Evolutionary conservation across 2,888 invertebrate species (phyloP), one percentile per base, ranked within the genome.

Genomic region (Drosophila anceps): DNA sequence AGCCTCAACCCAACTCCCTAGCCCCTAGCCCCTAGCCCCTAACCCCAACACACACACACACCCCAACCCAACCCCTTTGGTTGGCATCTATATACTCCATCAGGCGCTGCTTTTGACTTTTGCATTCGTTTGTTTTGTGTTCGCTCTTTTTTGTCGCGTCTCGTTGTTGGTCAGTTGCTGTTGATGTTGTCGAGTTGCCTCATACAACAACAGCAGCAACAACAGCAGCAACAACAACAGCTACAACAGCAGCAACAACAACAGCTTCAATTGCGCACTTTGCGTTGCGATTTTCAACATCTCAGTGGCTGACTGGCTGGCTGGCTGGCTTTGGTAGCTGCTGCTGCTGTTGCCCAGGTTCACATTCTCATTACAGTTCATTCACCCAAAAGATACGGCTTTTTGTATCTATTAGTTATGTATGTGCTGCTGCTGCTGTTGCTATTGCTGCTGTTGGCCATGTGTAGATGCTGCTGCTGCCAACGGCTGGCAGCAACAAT

Each of bases 281-380:
- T 82, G 73, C 79, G 86, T 80, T 88, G 79, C 78, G 73, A 88
- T 85, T 82, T 90, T 82, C 86, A 78, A 78, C 87, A 82, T 74
- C 80, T 81, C 76, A 55, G 62, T 57, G 59, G 57, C 55, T 50
- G 65, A 68, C 72, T 62, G 41, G 2, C 24, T 24, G 1, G 33
- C n/a, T 68, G 41, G 69, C 55, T 69, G 46, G 43, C 44, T 39
- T 41, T 13, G 44, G 15, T 46, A 8, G 48, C 48, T 48, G 48
- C 48, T 48, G 48, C 48, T 50, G 48, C 18, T 50, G 48, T 50
- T 50, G 82, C 78, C 80, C 90, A 88, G 89, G 90, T 86, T 91
- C 91, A 89, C 86, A 90, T 90, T 90, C 90, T 90, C 90, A 90
- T 90, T 91, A 90, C 84, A 88, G 90, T 86, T 90, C 89, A 84